phyloP scores from a whole-genome alignment of 2,113 vertebrate species.

The Plectropomus leopardus region DNA sequence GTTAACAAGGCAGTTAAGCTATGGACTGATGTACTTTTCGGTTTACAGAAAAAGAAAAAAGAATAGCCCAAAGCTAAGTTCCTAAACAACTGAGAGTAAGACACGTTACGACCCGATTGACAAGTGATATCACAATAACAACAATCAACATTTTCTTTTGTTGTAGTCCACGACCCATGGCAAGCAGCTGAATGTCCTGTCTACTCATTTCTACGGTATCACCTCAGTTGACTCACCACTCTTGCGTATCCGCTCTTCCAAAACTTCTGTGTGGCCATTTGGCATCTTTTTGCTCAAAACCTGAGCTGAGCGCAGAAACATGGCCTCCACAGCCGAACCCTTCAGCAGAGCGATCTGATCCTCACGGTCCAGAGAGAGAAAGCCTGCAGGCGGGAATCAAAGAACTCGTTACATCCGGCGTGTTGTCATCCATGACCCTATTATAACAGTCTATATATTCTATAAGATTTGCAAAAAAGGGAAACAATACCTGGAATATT shows the following conservation, averaged over 20 bases:
- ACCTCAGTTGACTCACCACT: slow-evolving; percentile 88
- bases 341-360: slow-evolving; percentile 98
- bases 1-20: no score
- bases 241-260: slow-evolving; percentile 95
- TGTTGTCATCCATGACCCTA: background rate
- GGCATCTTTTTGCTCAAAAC: slow-evolving; percentile 94
- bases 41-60: no score
- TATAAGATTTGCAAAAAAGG: no score
- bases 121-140: no score
- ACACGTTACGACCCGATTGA: no score
- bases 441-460: background rate
- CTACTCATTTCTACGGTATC: background rate
- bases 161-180: no score
- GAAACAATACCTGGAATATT: slow-evolving; percentile 91
- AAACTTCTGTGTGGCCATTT: slow-evolving; percentile 87
- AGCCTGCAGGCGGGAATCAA: slow-evolving; percentile 84
- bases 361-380: slow-evolving; percentile 95
- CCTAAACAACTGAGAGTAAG: no score
- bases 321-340: slow-evolving; percentile 98
- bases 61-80: no score
- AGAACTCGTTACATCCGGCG: background rate
- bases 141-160: no score
- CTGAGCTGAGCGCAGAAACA: slow-evolving; percentile 97
- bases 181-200: no score
- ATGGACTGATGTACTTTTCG: no score